Evolutionary conservation across 2,113 vertebrate species (phyloP).

Genomic region (rabbit (Oryctolagus cuniculus)): mOryCun1.1 NC_091435.1:175818501-175819000

Average conservation of each 20-base stretch:
- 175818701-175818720: neutral
- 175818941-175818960: neutral
- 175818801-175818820: neutral
- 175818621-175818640: neutral
- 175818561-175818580: neutral
- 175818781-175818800: neutral
- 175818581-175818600: neutral
- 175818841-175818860: neutral
- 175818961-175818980: neutral
- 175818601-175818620: neutral
- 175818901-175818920: neutral
- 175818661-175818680: neutral
- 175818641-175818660: neutral
- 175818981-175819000: neutral
- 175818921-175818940: neutral
- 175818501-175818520: neutral
- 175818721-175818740: neutral
- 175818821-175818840: neutral
- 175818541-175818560: neutral
- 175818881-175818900: neutral
- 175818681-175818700: neutral
- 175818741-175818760: neutral
- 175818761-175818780: neutral
- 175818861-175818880: neutral
- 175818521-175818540: neutral